These are phyloP conservation scores for Mesorhabditis spiculigera DNA, from an alignment of 2,888 invertebrate species.

Conservation along the genomic window DNA sequence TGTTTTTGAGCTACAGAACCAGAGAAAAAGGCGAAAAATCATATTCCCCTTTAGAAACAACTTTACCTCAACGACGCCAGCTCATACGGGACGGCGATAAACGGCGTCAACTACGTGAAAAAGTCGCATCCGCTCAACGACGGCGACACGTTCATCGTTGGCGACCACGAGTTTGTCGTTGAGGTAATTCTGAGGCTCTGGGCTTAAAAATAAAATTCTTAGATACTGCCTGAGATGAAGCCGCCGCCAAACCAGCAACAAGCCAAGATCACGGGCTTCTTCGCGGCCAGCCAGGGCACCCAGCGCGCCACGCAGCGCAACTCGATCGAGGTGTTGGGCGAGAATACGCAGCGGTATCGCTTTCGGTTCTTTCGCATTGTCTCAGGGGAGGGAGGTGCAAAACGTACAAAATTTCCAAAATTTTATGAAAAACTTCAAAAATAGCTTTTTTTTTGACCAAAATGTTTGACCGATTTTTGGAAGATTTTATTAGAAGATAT, in stretches of 20 bases:
- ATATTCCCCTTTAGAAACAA: background rate
- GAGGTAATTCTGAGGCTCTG: background rate
- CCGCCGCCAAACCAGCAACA: background rate
- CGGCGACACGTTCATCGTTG: background rate
- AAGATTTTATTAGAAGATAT: too few species aligned
- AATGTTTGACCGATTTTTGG: too few species aligned
- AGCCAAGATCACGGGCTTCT: slow-evolving; percentile 3
- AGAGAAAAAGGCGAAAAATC: background rate
- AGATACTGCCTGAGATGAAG: background rate
- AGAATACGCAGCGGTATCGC: background rate
- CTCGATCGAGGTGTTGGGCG: background rate
- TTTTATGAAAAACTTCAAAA: too few species aligned
- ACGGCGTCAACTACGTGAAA: background rate
- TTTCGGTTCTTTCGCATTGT: too few species aligned
- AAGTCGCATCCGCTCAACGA: background rate
- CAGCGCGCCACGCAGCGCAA: background rate
- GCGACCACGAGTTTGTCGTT: background rate
- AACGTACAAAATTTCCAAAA: too few species aligned
- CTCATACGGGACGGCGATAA: background rate
- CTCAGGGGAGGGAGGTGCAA: too few species aligned
- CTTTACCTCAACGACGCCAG: background rate
- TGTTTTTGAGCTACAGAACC: too few species aligned
- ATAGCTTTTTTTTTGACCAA: too few species aligned
- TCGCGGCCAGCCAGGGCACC: background rate
- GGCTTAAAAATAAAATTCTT: background rate